Evolutionary conservation across 2,113 vertebrate species (phyloP).

Genomic region (Calonectris borealis): DNA sequence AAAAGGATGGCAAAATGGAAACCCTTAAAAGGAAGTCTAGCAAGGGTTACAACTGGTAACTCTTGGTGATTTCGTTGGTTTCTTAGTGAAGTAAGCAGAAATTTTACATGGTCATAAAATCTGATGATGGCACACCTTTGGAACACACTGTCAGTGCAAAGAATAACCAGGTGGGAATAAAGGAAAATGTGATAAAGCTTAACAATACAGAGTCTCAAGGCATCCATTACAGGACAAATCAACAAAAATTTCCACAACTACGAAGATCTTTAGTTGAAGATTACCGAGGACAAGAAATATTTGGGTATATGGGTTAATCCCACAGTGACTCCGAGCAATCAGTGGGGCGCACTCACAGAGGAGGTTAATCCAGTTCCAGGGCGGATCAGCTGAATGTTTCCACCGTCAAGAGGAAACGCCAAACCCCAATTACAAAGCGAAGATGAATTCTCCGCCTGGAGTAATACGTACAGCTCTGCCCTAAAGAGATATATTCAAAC

Average conservation of each 20-base stretch:
- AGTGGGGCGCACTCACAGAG: not conserved
- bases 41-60: not conserved
- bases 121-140: not conserved
- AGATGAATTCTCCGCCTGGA: not conserved
- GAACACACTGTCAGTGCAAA: not conserved
- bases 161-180: not conserved
- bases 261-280: not conserved
- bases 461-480: not conserved
- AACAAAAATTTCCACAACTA: not conserved
- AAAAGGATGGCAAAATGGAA: not conserved
- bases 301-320: not conserved
- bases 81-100: not conserved
- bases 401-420: not conserved
- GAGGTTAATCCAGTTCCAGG: not conserved
- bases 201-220: not conserved
- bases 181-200: not conserved
- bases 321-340: not conserved
- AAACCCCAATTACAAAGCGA: not conserved
- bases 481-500: not conserved
- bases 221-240: not conserved
- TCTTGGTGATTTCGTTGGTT: not conserved
- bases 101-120: not conserved
- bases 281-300: not conserved
- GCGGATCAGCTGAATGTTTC: not conserved
- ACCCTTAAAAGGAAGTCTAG: not conserved